Conservation (phyloP, 2,888 invertebrate species). For the Cryptocheilus praepositus region DNA sequence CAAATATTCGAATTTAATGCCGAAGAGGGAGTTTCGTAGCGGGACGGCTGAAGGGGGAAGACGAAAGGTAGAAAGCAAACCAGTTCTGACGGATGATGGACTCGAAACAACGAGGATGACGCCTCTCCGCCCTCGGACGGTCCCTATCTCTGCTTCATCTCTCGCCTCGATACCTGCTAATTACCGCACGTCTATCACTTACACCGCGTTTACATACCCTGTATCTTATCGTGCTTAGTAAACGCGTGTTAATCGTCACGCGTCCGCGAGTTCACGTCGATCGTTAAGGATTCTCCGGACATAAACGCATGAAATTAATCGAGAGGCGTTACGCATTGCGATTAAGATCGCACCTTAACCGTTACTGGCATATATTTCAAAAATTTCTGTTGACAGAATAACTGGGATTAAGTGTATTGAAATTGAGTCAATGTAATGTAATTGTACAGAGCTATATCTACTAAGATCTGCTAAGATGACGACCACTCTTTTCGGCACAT, state of each 20-base stretch:
- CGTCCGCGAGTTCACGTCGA: conserved; percentile 44
- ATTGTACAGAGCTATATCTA: no score
- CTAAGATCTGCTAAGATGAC: no score
- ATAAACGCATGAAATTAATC: no score
- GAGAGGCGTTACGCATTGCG: no score
- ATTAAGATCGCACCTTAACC: no score
- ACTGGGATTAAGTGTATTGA: no score
- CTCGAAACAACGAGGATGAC: conserved; percentile 40
- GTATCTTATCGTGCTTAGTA: conserved; percentile 52
- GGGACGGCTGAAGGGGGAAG: conserved; percentile 17
- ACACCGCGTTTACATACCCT: conserved; percentile 58
- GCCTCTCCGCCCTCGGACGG: conserved; percentile 14
- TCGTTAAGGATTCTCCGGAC: no score
- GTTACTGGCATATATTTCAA: no score
- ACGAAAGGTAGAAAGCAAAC: conserved; percentile 46
- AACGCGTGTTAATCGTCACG: conserved; percentile 49
- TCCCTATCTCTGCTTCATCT: conserved; percentile 46
- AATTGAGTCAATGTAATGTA: no score
- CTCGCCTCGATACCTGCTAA: conserved; percentile 57
- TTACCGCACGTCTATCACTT: conserved; percentile 65
- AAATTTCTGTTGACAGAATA: no score
- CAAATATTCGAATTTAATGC: background rate
- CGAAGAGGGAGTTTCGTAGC: background rate
- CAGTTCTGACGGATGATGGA: conserved; percentile 45
- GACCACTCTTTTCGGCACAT: no score